phyloP scores from a whole-genome alignment of 2,888 invertebrate species.

The Amiota mariae region DNA sequence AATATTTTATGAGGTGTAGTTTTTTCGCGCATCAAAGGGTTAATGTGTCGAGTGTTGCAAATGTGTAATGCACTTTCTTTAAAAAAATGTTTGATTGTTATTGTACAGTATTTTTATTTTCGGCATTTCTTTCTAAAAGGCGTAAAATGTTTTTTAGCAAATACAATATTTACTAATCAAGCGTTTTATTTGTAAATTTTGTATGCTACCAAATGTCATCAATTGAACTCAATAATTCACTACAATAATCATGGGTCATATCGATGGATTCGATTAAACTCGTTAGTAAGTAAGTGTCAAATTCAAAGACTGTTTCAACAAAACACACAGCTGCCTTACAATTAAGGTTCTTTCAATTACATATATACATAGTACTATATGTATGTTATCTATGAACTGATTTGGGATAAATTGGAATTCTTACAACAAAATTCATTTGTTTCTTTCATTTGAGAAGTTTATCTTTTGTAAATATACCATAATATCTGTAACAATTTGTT shows the following conservation, averaged over 20 bases:
- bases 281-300: no score
- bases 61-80: constrained; percentile 7
- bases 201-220: constrained; percentile 8
- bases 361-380: no score
- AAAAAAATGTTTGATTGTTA: not conserved
- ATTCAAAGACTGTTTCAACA: not conserved
- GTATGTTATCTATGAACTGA: no score
- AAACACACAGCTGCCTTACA: not conserved
- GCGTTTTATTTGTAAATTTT: constrained; percentile 43
- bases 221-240: constrained; percentile 1
- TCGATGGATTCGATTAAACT: not conserved
- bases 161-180: constrained; percentile 51
- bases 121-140: constrained; percentile 53
- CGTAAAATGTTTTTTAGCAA: constrained; percentile 61
- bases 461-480: constrained; percentile 12
- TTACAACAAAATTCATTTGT: no score
- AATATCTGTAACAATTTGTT: constrained; percentile 56
- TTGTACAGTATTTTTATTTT: constrained; percentile 21
- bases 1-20: not conserved
- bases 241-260: no score
- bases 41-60: constrained; percentile 20
- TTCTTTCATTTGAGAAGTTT: constrained; percentile 51
- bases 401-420: no score
- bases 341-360: no score
- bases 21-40: constrained; percentile 12